A percentile compares a stretch with the other conserved stretches of the same genome.
Conservation (phyloP, 2,888 invertebrate genomes). For the Raillietiella orientalis region DNA sequence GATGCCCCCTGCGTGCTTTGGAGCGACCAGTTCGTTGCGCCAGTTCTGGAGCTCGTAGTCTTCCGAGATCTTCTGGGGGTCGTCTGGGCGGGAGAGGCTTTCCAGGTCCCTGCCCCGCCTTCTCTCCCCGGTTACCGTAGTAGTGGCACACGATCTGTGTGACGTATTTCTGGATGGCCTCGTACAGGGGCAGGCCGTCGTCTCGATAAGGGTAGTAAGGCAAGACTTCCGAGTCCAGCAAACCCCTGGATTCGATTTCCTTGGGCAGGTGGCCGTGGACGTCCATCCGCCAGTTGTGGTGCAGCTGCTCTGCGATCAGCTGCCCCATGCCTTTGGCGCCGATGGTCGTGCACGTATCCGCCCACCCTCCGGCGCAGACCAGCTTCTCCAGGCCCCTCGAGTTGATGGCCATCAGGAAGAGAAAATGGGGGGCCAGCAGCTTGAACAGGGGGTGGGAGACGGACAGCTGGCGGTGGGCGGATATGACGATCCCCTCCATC, state of each 20-base stretch:
- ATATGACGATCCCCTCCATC: conserved; percentile 15
- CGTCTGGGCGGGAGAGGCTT: too few species aligned
- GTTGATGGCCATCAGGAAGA: conserved; percentile 15
- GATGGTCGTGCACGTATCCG: conserved; percentile 15
- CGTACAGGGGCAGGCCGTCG: conserved; percentile 13
- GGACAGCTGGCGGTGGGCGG: conserved; percentile 14
- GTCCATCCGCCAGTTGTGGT: conserved; percentile 8
- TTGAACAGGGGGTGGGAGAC: conserved; percentile 16
- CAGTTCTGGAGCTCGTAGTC: conserved; percentile 9
- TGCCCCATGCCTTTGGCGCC: conserved; percentile 15
- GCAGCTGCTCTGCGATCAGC: conserved; percentile 13
- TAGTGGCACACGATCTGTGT: conserved; percentile 12
- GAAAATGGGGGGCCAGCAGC: conserved; percentile 16
- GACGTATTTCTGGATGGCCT: conserved; percentile 14
- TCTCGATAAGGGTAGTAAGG: conserved; percentile 16
- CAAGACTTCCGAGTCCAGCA: conserved; percentile 11
- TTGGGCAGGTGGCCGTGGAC: conserved; percentile 12
- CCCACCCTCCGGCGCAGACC: conserved; percentile 14
- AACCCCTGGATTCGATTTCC: conserved; percentile 12
- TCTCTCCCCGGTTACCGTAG: conserved; percentile 16
- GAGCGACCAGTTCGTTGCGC: background rate
- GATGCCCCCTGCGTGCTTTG: conserved; percentile 10
- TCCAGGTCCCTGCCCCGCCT: too few species aligned
- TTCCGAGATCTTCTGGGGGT: conserved; percentile 10
- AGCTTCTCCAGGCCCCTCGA: conserved; percentile 14